These are phyloP conservation scores for Sebastes paucispinis DNA, from an alignment of 2,797 vertebrate genomes.

Conservation along the genomic window DNA sequence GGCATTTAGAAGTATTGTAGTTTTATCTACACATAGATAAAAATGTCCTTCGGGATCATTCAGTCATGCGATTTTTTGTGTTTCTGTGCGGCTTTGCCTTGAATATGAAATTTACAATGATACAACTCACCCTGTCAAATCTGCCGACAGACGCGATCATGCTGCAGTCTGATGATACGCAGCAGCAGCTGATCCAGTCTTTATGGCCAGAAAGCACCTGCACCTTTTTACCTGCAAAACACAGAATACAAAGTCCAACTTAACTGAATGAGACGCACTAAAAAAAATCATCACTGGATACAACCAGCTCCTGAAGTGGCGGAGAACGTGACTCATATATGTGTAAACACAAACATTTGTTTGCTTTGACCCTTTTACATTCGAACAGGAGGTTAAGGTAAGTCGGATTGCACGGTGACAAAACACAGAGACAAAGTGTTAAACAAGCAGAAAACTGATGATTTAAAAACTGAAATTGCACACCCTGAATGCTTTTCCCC, in stretches of 20 bases:
- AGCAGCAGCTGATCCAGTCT: conserved; percentile 95
- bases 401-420: not conserved
- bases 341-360: conserved; percentile 1
- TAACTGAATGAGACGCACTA: not conserved
- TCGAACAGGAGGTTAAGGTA: not conserved
- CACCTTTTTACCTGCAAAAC: conserved; percentile 85
- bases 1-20: not conserved
- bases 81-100: not conserved
- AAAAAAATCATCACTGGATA: not conserved
- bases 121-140: conserved; percentile 83
- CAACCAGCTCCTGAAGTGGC: not conserved
- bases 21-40: not conserved
- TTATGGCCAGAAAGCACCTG: conserved; percentile 91
- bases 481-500: too few relatives aligned
- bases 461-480: not conserved
- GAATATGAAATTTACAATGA: not conserved
- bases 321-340: not conserved
- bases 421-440: not conserved
- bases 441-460: not conserved
- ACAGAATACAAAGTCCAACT: not conserved
- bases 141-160: conserved; percentile 93
- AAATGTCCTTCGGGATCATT: not conserved
- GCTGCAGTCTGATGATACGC: conserved; percentile 93
- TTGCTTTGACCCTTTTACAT: conserved; percentile 14
- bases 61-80: not conserved